phyloP scores from a whole-genome alignment of 2,888 invertebrate species.

The Cactoblastis cactorum region DNA sequence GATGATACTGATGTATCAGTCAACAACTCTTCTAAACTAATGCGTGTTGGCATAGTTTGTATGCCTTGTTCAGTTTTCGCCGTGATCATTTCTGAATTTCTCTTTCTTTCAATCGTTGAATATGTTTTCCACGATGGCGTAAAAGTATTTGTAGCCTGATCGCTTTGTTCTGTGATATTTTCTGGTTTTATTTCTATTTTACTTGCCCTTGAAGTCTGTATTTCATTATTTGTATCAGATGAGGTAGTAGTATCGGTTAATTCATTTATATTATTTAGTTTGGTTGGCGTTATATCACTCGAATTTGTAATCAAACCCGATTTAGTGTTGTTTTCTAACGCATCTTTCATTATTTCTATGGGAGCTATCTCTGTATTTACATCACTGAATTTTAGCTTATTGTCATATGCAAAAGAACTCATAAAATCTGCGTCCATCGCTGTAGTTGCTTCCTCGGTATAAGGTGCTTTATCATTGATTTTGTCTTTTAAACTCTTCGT shows the following conservation, averaged over 20 bases:
- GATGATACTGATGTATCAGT: constrained; percentile 36
- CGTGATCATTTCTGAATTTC: constrained; percentile 24
- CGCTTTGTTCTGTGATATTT: too few relatives aligned
- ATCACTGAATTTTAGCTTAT: background rate
- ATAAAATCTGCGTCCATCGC: background rate
- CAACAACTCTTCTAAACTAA: constrained; percentile 34
- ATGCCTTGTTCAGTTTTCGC: constrained; percentile 28
- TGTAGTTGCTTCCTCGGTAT: background rate
- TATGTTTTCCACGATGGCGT: constrained; percentile 39
- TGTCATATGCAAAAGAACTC: background rate
- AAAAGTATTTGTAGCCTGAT: background rate
- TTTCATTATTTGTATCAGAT: too few relatives aligned
- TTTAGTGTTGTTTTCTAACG: background rate
- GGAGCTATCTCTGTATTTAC: background rate
- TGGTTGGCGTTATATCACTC: constrained; percentile 1
- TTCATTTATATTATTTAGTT: background rate
- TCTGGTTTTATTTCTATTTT: too few relatives aligned
- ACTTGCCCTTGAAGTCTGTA: too few relatives aligned
- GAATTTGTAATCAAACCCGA: background rate
- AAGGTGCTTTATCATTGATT: constrained; percentile 1
- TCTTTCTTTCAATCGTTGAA: constrained; percentile 41
- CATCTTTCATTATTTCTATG: background rate
- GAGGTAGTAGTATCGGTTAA: background rate
- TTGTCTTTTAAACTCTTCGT: constrained; percentile 11
- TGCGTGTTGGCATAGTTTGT: constrained; percentile 33